Base-by-base conservation (phyloP, 2,888 invertebrate genomes). In the Leucoma salicis region DNA sequence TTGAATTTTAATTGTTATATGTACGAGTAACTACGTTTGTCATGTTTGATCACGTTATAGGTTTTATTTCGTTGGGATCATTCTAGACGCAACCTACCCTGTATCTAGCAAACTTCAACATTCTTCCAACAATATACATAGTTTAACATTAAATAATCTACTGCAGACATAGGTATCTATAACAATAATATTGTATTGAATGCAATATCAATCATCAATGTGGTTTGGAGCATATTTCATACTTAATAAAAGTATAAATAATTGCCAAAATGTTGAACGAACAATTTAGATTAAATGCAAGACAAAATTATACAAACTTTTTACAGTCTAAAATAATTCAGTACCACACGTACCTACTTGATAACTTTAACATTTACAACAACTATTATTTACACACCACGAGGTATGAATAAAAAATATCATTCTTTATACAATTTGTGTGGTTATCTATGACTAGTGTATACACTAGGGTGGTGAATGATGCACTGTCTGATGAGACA, bases 71-170 rank as follows among this genome's bases (percentile, higher is more conserved):
- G 77, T 79, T 81, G 80, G 79, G 78, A 64, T 81, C 75, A 73
- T 72, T 73, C 74, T 76, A 70, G 73, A 76, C 70, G 75, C 71
- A 65, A 76, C 77, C 80, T 82, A 83, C 81, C 84, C 84, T 84
- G 82, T 82, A 63, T 63, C 73, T 75, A 77, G 68, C 68, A 72
- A 69, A 69, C 60, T 53, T 70, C 65, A 74, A 72, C 73, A 63
- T 69, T 67, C 66, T 70, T 62, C 58, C 62, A 71, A 70, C 67
- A 72, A 73, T 62, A 61, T n/a, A n/a, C n/a, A n/a, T 48, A 51
- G 51, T 44, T 49, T 39, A 57, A 53, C 50, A 42, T 56, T 56
- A 57, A 51, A 56, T 52, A 58, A 29, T 27, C 38, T 61, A 61
- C 51, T 48, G 39, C 3, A 8, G 1, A 21, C 8, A 21, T 16